These are phyloP conservation scores for Cygnus buccinator DNA, from an alignment of 2,113 vertebrate species.

Conservation along the genomic window DNA sequence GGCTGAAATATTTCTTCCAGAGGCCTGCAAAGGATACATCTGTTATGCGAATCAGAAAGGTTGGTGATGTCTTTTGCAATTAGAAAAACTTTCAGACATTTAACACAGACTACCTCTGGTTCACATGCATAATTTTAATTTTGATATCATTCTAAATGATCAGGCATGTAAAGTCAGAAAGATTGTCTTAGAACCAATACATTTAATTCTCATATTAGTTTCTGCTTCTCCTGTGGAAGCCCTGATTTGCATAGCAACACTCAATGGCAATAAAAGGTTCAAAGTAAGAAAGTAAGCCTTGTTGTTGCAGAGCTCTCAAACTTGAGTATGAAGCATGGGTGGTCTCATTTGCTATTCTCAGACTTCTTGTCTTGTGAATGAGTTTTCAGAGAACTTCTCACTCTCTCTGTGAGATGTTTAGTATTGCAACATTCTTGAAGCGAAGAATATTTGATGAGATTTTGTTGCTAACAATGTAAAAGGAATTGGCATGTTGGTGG, in stretches of 20 bases:
- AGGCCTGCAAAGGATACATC: not conserved
- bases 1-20: not conserved
- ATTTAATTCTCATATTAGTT: slow-evolving; percentile 25
- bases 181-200: not conserved
- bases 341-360: slow-evolving; percentile 57
- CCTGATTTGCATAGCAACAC: slow-evolving; percentile 64
- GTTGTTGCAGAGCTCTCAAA: slow-evolving; percentile 45
- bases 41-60: not conserved
- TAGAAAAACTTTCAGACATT: not conserved
- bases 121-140: not conserved
- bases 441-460: slow-evolving; percentile 8
- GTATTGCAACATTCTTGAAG: not conserved
- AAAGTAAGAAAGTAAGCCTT: slow-evolving; percentile 60
- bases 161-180: not conserved
- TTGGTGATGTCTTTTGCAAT: not conserved
- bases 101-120: not conserved
- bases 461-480: not conserved
- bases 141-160: not conserved
- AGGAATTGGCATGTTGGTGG: not conserved
- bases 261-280: slow-evolving; percentile 43
- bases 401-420: not conserved
- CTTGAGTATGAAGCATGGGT: slow-evolving; percentile 45
- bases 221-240: slow-evolving; percentile 17
- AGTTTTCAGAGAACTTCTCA: slow-evolving; percentile 40
- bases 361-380: slow-evolving; percentile 11